Conservation (phyloP, 2,888 invertebrate species). For the Yponomeuta plumbellus region DNA sequence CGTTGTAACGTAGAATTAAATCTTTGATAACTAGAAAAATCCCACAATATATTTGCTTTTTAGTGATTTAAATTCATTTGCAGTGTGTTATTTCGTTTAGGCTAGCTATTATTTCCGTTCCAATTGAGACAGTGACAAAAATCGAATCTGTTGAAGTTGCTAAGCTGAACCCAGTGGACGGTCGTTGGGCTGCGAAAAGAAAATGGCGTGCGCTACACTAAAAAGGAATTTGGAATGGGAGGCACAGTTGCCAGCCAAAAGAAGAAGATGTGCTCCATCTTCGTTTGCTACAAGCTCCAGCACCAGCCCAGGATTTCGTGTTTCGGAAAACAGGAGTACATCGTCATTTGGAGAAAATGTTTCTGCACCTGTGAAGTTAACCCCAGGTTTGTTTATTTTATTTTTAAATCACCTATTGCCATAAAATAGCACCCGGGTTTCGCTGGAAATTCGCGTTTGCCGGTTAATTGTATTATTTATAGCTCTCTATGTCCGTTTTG, state of each 20-base stretch:
- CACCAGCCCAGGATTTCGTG: slow-evolving; percentile 70
- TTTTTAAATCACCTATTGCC: neutral
- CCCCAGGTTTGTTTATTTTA: slow-evolving; percentile 85
- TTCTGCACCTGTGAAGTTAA: slow-evolving; percentile 84
- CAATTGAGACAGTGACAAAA: slow-evolving; percentile 42
- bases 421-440: neutral
- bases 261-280: slow-evolving; percentile 93
- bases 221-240: slow-evolving; percentile 98
- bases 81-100: slow-evolving; percentile 42
- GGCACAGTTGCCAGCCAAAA: slow-evolving; percentile 90
- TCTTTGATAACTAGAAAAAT: slow-evolving; percentile 46
- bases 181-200: slow-evolving; percentile 78
- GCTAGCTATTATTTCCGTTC: slow-evolving; percentile 53
- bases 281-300: slow-evolving; percentile 84
- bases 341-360: slow-evolving; percentile 90
- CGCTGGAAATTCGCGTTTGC: neutral
- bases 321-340: slow-evolving; percentile 77
- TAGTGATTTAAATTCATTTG: slow-evolving; percentile 2
- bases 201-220: slow-evolving; percentile 98
- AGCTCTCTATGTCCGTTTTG: neutral
- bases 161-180: slow-evolving; percentile 39
- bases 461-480: neutral
- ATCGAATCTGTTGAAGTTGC: slow-evolving; percentile 41
- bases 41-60: neutral
- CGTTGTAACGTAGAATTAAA: slow-evolving; percentile 36